Evolutionary conservation across 1,140 invertebrate species (phyloP).

Genomic region (Drosophila tsacasi): DNA sequence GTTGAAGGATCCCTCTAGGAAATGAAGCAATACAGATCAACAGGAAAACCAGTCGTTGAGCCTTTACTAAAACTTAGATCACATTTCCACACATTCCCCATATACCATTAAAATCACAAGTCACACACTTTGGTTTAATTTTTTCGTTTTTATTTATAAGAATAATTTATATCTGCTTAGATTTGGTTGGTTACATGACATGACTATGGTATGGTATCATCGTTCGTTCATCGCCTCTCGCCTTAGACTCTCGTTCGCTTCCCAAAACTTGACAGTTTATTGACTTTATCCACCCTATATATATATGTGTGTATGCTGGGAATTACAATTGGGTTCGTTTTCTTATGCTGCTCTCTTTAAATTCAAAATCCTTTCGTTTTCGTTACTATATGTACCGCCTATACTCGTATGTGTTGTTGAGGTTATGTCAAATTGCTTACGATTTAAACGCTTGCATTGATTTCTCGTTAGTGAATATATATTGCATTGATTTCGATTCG

Average conservation of each 20-base stretch:
- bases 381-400: constrained; percentile 42
- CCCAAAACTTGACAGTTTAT: constrained; percentile 46
- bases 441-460: constrained; percentile 67
- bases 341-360: constrained; percentile 53
- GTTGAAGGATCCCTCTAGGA: background rate
- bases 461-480: constrained; percentile 71
- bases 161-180: constrained; percentile 85
- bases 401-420: constrained; percentile 45
- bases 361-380: constrained; percentile 51
- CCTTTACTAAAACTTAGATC: background rate
- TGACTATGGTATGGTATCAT: constrained; percentile 82
- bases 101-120: background rate
- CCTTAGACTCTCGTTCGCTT: constrained; percentile 18
- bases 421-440: constrained; percentile 58
- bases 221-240: constrained; percentile 28
- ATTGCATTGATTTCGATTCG: constrained; percentile 66
- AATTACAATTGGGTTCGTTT: constrained; percentile 24
- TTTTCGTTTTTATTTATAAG: constrained; percentile 80
- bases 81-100: background rate
- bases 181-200: constrained; percentile 76
- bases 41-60: too few species aligned
- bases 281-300: constrained; percentile 40
- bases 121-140: constrained; percentile 48
- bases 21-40: too few species aligned
- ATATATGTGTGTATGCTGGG: constrained; percentile 26